phyloP scores from a whole-genome alignment of 2,888 invertebrate species.

The Heliconius charithonia region DNA sequence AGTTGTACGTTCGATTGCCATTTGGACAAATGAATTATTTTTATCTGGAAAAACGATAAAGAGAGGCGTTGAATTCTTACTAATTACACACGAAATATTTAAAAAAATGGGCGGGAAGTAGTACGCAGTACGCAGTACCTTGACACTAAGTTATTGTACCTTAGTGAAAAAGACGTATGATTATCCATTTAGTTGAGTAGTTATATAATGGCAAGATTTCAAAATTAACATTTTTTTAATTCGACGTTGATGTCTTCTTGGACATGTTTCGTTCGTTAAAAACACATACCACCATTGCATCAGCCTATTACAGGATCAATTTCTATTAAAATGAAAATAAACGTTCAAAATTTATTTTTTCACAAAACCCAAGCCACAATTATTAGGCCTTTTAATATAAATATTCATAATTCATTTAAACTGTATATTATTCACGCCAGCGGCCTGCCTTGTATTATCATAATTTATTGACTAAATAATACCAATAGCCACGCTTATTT shows the following conservation, averaged over 20 bases:
- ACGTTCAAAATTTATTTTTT: not conserved
- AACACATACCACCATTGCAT: not conserved
- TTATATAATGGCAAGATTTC: not conserved
- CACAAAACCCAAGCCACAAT: conserved; percentile 27
- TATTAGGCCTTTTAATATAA: conserved; percentile 12
- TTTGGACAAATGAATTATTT: not conserved
- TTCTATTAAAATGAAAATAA: not conserved
- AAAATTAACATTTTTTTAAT: not conserved
- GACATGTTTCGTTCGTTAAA: too few species aligned
- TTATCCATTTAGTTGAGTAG: not conserved
- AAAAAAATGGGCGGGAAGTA: too few species aligned
- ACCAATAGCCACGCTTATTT: conserved; percentile 23
- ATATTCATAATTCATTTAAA: conserved; percentile 23
- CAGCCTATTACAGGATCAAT: not conserved
- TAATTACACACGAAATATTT: too few species aligned
- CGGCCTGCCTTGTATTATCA: conserved; percentile 23
- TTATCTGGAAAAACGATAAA: too few species aligned
- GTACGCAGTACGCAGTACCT: too few species aligned
- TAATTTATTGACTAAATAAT: conserved; percentile 29
- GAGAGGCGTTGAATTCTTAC: too few species aligned
- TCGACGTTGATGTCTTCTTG: not conserved
- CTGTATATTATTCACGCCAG: conserved; percentile 23
- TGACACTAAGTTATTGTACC: too few species aligned
- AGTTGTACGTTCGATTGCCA: not conserved
- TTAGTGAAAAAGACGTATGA: not conserved